Base-by-base conservation (phyloP, 2,113 vertebrate species). In the Rattus rattus region DNA sequence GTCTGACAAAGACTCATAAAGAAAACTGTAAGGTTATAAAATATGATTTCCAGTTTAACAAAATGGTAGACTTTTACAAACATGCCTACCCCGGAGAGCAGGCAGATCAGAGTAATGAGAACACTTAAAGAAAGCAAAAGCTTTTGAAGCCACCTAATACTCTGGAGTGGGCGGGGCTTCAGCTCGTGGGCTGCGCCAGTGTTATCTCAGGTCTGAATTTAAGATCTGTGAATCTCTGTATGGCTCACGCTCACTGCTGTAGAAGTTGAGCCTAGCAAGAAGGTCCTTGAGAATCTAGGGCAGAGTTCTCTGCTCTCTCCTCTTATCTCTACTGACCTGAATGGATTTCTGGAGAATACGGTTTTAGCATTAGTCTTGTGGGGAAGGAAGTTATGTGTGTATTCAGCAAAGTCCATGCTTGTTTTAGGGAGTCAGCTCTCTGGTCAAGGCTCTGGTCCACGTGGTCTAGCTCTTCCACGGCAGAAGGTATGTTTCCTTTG, bases 1-100 rank as follows among this genome's bases (percentile, higher is more conserved):
- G 86, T 54, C 36, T 83, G 63, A 69, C 83, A 83, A 92, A 49
- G 49, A 92, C 52, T 93, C 79, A 83, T 39, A 36, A 65, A 79
- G 56, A 77, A 95, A 87, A 91, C 33, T 72, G 16, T 75, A n/a
- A 67, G 65, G 52, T 76, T 76, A 70, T 59, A 75, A 93, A 76
- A 85, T 36, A 36, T n/a, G 72, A 26, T 76, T 91, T 94, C 22
- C 65, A 65, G n/a, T 67, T 47, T 59, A n/a, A 63, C 43, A n/a
- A 14, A 72, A 22, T 33, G 17, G 12, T 73, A 20, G 39, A 88
- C n/a, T 83, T 87, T 85, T 13, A 69, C 54, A 91, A 91, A 49
- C 72, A 12, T 8, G 3, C 63, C 33, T 20, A 47, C 10, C 16
- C 22, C n/a, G 72, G 69, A 14, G 47, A 84, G 7, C 7, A 84